These are phyloP conservation scores for Callaeas wilsoni DNA, from an alignment of 2,113 vertebrate genomes.

Conservation along the genomic window DNA sequence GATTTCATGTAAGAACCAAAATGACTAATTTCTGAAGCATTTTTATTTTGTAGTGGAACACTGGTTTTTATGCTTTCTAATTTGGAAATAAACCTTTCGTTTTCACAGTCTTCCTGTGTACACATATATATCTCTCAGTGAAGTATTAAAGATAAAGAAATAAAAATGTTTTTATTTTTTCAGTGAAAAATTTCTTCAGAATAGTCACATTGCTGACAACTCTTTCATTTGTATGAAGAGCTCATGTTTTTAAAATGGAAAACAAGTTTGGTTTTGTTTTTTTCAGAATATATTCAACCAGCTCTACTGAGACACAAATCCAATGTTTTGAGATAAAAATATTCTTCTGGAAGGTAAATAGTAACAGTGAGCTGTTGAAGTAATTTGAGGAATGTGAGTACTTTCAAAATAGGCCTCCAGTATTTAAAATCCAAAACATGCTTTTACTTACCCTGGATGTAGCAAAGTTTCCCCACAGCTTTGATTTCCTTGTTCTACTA, in stretches of 20 bases:
- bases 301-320: neutral
- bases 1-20: neutral
- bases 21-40: neutral
- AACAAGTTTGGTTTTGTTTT: neutral
- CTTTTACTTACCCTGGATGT: neutral
- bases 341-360: neutral
- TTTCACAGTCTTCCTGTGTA: neutral
- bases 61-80: neutral
- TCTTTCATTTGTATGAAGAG: neutral
- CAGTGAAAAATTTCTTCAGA: neutral
- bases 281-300: neutral
- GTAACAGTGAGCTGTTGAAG: neutral
- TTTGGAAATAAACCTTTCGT: neutral
- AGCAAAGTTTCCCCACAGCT: neutral
- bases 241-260: neutral
- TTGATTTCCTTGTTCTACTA: neutral
- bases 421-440: rapidly evolving
- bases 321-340: neutral
- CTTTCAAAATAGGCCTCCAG: neutral
- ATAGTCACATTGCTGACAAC: neutral
- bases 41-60: neutral
- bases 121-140: neutral
- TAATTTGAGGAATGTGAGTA: neutral
- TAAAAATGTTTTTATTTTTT: neutral
- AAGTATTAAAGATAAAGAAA: neutral